These are phyloP conservation scores for Lynx canadensis DNA, from an alignment of 2,113 vertebrate species.

Conservation along the genomic window DNA sequence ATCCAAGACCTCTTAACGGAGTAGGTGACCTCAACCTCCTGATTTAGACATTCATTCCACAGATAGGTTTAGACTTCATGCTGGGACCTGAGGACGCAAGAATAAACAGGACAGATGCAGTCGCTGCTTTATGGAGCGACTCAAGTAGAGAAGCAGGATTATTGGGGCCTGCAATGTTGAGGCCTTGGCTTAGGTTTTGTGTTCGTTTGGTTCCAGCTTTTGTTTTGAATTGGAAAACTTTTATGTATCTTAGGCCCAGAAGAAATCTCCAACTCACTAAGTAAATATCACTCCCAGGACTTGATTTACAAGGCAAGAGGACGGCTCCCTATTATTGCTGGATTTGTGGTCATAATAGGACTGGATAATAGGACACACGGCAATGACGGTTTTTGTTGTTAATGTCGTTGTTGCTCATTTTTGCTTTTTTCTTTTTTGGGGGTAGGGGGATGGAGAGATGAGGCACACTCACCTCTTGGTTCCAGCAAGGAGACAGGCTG, in stretches of 20 bases:
- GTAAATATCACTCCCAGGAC: not conserved
- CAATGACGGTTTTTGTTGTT: not conserved
- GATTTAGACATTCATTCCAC: not conserved
- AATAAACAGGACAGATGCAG: not conserved
- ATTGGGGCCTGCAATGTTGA: not conserved
- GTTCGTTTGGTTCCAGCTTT: constrained; percentile 5
- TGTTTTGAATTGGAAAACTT: not conserved
- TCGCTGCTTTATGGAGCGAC: not conserved
- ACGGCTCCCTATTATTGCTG: not conserved
- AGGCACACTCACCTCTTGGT: not conserved
- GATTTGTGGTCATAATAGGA: not conserved
- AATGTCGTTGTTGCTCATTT: not conserved
- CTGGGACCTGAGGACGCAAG: not conserved
- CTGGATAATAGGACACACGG: not conserved
- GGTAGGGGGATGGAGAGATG: not conserved
- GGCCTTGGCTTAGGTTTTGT: not conserved
- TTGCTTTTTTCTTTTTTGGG: not conserved
- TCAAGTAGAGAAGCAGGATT: not conserved
- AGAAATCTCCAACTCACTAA: not conserved
- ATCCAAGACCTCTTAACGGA: not conserved
- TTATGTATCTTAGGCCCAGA: not conserved
- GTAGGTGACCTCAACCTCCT: not conserved
- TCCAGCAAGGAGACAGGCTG: not conserved
- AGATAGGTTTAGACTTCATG: not conserved
- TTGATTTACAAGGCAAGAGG: not conserved